Evolutionary conservation across 2,113 vertebrate genomes (phyloP).

Genomic region (Thomomys bottae): DNA sequence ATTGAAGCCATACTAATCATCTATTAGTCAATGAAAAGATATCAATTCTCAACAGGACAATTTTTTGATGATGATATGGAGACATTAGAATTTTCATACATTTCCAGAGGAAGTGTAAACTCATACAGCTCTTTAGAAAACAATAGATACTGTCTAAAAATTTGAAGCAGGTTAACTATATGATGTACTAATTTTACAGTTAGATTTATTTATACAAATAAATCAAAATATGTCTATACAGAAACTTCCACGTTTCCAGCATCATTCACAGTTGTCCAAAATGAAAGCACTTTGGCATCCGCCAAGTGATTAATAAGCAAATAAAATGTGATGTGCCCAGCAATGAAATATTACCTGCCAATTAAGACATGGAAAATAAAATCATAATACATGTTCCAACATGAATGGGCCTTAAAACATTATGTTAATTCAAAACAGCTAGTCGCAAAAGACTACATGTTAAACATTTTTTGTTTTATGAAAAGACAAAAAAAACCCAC

Average conservation of each 20-base stretch:
- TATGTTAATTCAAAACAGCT: not conserved
- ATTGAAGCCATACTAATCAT: not conserved
- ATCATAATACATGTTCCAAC: not conserved
- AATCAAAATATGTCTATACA: not conserved
- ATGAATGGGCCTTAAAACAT: not conserved
- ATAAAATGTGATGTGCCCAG: not conserved
- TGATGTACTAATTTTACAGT: not conserved
- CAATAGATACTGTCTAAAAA: not conserved
- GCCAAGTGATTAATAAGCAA: not conserved
- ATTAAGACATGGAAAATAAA: not conserved
- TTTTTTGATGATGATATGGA: not conserved
- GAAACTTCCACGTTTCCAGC: not conserved
- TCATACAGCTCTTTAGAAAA: not conserved
- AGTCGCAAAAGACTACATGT: not conserved
- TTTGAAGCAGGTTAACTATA: not conserved
- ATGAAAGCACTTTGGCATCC: not conserved
- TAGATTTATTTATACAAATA: not conserved
- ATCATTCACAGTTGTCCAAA: conserved; percentile 16
- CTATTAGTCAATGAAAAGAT: not conserved
- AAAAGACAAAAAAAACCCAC: not conserved
- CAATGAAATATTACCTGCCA: conserved; percentile 1
- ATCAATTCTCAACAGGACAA: not conserved
- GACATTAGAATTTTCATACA: not conserved
- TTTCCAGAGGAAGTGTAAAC: not conserved
- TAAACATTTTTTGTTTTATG: not conserved